Percentiles rank a stretch among this genome's conserved stretches.
Evolutionary conservation across 2,113 vertebrate genomes (phyloP).

Genomic region (Pterocles burchelli): DNA sequence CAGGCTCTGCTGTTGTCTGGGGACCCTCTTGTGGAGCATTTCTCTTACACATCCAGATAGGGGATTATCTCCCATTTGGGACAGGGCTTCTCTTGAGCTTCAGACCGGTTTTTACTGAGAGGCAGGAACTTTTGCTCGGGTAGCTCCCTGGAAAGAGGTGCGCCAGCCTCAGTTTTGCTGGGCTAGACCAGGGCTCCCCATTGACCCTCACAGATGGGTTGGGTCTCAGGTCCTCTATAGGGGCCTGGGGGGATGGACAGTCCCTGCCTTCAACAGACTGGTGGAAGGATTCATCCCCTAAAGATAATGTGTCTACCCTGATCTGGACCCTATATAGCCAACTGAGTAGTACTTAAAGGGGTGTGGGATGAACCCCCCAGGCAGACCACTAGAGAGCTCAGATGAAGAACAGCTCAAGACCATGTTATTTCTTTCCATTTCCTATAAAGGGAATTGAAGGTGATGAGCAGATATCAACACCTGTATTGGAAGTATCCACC

Average conservation of each 20-base stretch:
- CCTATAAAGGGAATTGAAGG: neutral
- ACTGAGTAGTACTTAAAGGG: neutral
- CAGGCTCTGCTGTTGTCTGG: neutral
- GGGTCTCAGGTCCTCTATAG: neutral
- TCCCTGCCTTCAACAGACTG: neutral
- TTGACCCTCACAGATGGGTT: neutral
- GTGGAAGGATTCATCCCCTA: neutral
- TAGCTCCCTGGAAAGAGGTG: neutral
- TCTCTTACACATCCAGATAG: neutral
- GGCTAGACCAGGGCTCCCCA: neutral
- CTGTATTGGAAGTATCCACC: neutral
- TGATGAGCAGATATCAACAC: neutral
- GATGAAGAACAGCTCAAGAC: neutral
- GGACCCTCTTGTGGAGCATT: neutral
- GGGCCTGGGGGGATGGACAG: no score
- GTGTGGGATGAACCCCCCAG: neutral
- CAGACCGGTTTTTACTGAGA: neutral
- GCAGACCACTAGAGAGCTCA: neutral
- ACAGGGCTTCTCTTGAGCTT: neutral
- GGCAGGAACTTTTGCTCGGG: neutral
- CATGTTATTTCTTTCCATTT: neutral
- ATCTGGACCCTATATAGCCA: neutral
- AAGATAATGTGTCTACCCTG: neutral
- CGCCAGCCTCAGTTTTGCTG: neutral
- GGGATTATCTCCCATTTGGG: neutral